Evolutionary conservation across 2,113 vertebrate genomes (phyloP).

Genomic region (Ibidorhyncha struthersii): DNA sequence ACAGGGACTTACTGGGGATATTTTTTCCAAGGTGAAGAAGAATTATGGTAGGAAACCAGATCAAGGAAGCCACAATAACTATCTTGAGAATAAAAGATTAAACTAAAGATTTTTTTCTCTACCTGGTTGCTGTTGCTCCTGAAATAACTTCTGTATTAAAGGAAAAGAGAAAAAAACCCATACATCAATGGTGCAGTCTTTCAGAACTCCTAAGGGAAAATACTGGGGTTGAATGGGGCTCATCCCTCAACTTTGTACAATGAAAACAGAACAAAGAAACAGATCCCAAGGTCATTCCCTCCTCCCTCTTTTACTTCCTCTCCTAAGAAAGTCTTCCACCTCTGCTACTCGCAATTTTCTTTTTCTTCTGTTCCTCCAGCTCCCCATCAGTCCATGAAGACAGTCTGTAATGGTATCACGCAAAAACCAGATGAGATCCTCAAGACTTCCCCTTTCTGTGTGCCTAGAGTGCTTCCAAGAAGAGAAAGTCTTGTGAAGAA

Average conservation of each 20-base stretch:
- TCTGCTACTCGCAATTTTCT: not conserved
- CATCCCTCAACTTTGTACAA: not conserved
- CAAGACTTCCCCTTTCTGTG: not conserved
- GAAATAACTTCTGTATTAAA: not conserved
- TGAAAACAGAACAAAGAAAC: not conserved
- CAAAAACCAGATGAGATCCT: not conserved
- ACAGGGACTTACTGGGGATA: not conserved
- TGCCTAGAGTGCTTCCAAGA: not conserved
- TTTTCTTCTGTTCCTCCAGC: not conserved
- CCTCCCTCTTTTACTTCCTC: not conserved
- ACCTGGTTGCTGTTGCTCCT: not conserved
- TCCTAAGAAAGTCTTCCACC: not conserved
- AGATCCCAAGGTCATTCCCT: not conserved
- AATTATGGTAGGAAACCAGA: not conserved
- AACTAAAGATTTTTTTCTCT: not conserved
- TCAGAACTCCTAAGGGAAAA: not conserved
- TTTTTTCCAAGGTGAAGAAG: not conserved
- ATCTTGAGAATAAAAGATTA: not conserved
- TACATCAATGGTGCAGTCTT: not conserved
- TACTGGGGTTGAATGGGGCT: not conserved
- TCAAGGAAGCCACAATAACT: not conserved
- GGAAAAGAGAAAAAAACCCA: not conserved
- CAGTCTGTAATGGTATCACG: not conserved
- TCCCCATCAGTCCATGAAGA: not conserved
- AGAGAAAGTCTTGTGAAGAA: not conserved